Conservation (phyloP, 2,888 invertebrate species). For the Acleris emargana region DNA sequence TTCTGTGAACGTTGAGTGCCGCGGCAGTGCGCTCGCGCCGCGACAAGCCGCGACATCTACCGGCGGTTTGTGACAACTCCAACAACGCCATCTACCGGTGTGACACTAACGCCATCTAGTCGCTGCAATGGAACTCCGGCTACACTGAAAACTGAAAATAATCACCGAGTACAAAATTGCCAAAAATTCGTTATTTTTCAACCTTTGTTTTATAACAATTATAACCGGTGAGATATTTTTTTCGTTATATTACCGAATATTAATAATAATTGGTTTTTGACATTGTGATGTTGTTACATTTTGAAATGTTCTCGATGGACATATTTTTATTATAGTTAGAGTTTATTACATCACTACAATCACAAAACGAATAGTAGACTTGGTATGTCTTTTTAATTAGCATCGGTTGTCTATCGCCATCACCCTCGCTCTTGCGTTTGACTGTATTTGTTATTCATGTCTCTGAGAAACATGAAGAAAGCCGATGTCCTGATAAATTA, state of each 20-base stretch:
- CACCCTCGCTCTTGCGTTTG: too few relatives aligned
- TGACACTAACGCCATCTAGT: conserved; percentile 31
- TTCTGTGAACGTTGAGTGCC: conserved; percentile 66
- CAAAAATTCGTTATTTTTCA: conserved; percentile 59
- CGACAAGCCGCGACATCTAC: conserved; percentile 12
- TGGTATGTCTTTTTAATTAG: too few relatives aligned
- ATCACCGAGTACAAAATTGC: conserved; percentile 83
- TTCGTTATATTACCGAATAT: conserved; percentile 12
- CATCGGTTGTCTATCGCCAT: too few relatives aligned
- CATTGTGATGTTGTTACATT: too few relatives aligned
- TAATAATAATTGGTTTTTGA: not conserved
- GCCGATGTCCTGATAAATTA: too few relatives aligned
- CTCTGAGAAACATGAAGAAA: too few relatives aligned
- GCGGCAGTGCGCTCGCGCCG: conserved; percentile 49
- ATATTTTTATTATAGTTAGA: too few relatives aligned
- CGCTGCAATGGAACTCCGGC: conserved; percentile 40
- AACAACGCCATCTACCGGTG: conserved; percentile 5
- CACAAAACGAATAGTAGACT: too few relatives aligned
- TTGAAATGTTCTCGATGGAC: too few relatives aligned
- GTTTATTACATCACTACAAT: too few relatives aligned
- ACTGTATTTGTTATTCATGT: too few relatives aligned
- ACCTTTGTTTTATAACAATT: conserved; percentile 30
- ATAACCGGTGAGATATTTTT: conserved; percentile 52
- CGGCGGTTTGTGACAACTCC: conserved; percentile 1
- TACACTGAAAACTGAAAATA: conserved; percentile 55